Evolutionary conservation across 2,888 invertebrate genomes (phyloP).

Genomic region (Clanis bilineata): DNA sequence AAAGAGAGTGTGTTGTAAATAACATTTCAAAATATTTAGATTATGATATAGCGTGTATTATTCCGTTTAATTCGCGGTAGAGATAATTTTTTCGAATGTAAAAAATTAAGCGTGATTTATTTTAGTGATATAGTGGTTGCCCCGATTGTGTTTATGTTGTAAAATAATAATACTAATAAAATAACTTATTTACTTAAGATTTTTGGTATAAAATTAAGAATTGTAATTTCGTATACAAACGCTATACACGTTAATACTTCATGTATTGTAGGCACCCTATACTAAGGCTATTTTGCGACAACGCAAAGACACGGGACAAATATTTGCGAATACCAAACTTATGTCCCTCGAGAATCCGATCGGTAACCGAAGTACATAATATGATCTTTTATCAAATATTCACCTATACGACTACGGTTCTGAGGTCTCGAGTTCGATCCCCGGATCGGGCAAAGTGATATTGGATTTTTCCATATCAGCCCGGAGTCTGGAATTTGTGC

Average conservation of each 20-base stretch:
- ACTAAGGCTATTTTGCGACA: not conserved
- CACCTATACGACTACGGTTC: no score
- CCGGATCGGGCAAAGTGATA: no score
- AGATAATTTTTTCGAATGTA: not conserved
- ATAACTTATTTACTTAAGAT: not conserved
- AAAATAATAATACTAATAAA: no score
- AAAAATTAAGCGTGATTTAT: slow-evolving; percentile 3
- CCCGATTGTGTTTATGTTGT: no score
- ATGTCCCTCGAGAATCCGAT: not conserved
- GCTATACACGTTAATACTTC: not conserved
- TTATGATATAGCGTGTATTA: not conserved
- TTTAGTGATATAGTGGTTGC: not conserved
- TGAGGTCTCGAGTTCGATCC: no score
- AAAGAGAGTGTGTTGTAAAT: not conserved
- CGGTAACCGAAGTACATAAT: not conserved
- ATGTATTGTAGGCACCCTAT: not conserved
- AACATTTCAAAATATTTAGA: not conserved
- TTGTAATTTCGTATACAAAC: no score
- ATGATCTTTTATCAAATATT: not conserved
- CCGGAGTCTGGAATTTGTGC: no score
- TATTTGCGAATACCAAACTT: not conserved
- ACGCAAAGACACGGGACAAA: not conserved
- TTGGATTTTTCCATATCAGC: no score
- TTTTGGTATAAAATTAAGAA: not conserved
- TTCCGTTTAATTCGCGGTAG: not conserved